Conservation (phyloP, 2,113 vertebrate genomes). For the Grus americana region DNA sequence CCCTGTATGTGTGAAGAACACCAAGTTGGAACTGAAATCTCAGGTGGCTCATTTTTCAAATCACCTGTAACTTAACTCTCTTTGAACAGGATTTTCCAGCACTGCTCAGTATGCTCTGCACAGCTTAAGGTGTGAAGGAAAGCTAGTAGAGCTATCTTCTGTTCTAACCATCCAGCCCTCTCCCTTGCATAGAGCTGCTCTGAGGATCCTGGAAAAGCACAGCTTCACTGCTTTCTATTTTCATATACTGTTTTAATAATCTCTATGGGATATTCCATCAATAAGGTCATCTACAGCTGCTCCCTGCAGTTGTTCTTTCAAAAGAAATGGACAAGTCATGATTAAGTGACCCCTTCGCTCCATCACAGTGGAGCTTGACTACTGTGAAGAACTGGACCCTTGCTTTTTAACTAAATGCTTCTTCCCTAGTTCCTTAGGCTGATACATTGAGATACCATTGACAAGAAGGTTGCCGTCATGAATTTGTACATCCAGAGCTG, state of each 20-base stretch:
- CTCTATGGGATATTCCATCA: neutral
- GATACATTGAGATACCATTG: neutral
- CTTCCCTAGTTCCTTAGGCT: neutral
- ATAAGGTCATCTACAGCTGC: neutral
- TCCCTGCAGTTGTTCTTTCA: neutral
- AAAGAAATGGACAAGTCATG: neutral
- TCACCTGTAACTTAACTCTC: neutral
- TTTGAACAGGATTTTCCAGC: neutral
- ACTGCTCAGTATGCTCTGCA: neutral
- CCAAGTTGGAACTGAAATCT: neutral
- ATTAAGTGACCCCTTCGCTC: neutral
- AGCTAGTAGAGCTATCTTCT: neutral
- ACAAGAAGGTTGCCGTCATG: neutral
- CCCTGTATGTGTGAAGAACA: neutral
- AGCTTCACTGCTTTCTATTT: neutral
- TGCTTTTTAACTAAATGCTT: neutral
- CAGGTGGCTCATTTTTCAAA: neutral
- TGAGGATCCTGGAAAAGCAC: neutral
- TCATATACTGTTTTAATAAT: neutral
- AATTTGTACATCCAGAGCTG: neutral
- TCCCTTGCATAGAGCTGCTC: neutral
- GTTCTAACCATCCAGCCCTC: neutral
- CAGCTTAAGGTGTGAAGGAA: neutral
- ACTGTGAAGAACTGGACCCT: neutral
- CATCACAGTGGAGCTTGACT: neutral